phyloP scores from a whole-genome alignment of 2,113 vertebrate genomes.

The Platichthys flesus region DNA sequence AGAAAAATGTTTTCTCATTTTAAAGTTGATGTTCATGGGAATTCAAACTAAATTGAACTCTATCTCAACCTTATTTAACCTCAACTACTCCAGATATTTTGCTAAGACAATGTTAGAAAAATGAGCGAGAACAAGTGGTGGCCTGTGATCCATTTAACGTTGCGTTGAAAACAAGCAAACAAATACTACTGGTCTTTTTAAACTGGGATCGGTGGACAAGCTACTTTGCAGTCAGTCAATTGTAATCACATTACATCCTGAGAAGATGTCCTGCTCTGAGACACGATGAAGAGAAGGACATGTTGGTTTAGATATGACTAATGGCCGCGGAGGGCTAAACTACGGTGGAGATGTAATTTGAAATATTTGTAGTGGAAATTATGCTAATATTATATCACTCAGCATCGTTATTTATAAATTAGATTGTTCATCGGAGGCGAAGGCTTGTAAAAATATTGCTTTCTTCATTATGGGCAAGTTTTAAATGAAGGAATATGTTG shows the following conservation, averaged over 20 bases:
- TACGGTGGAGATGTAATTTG: constrained; percentile 58
- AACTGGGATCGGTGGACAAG: constrained; percentile 76
- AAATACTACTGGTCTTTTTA: constrained; percentile 69
- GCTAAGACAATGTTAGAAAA: constrained; percentile 22
- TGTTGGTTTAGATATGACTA: constrained; percentile 75
- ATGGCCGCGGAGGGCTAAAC: constrained; percentile 56
- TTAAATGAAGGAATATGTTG: constrained; percentile 23
- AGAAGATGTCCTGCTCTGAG: constrained; percentile 70
- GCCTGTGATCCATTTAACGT: constrained; percentile 40
- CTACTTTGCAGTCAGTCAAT: constrained; percentile 78
- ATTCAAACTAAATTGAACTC: neutral
- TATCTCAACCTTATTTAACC: constrained; percentile 13
- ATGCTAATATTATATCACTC: constrained; percentile 63
- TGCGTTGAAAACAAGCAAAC: constrained; percentile 71
- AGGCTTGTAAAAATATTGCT: constrained; percentile 38
- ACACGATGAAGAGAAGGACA: constrained; percentile 60
- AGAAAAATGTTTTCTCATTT: neutral
- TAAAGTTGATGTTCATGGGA: neutral
- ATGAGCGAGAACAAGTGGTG: constrained; percentile 38
- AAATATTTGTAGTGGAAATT: constrained; percentile 64
- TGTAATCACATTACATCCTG: constrained; percentile 77
- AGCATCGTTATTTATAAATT: constrained; percentile 63
- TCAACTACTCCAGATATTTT: constrained; percentile 1
- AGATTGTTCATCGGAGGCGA: constrained; percentile 47
- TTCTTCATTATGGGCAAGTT: constrained; percentile 16